These are phyloP conservation scores for Nasonia longicornis DNA, from an alignment of 1,140 invertebrate species.

Conservation along the genomic window DNA sequence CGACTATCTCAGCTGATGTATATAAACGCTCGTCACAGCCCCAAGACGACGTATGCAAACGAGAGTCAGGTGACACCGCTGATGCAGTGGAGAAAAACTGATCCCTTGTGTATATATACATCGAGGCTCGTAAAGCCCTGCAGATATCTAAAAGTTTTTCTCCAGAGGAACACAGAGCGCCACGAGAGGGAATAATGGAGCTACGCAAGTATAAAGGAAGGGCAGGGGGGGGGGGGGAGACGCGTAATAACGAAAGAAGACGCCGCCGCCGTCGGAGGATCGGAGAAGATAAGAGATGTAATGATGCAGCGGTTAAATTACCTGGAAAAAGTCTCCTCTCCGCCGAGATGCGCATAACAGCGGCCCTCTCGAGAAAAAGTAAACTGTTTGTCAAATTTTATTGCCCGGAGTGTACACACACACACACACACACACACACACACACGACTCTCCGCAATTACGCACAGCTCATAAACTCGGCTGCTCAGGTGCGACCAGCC, in stretches of 20 bases:
- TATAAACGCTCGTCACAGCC: too few species aligned
- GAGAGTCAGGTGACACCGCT: neutral
- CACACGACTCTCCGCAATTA: too few species aligned
- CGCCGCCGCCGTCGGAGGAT: neutral
- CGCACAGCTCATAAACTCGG: too few species aligned
- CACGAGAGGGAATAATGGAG: neutral
- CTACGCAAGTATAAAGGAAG: neutral
- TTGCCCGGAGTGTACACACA: neutral
- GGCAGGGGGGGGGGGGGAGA: neutral
- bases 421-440: too few species aligned
- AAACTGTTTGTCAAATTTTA: neutral
- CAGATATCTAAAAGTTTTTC: conserved; percentile 32
- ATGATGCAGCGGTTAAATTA: conserved; percentile 24
- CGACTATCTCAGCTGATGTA: too few species aligned
- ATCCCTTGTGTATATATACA: neutral
- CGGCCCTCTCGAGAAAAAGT: neutral
- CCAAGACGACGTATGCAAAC: neutral
- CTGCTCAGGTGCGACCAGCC: neutral
- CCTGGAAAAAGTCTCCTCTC: neutral
- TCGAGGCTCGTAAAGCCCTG: neutral
- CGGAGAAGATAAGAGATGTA: conserved; percentile 10
- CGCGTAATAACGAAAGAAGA: neutral
- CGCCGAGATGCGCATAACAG: neutral
- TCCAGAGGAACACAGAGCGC: neutral
- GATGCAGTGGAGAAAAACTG: neutral